phyloP scores from a whole-genome alignment of 1,140 invertebrate genomes.

The Ostrea edulis region DNA sequence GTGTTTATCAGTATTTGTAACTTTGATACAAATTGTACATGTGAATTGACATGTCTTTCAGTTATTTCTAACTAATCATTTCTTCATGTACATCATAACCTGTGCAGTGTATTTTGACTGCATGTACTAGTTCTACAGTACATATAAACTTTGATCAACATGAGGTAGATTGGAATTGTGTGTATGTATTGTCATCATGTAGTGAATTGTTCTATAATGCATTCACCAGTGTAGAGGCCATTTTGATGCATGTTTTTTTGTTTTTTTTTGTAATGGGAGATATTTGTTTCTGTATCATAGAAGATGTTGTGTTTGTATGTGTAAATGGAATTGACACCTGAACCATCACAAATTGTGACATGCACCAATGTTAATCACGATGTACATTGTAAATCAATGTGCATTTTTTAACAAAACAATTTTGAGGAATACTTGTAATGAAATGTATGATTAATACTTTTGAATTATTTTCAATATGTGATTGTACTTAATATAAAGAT shows the following conservation, averaged over 20 bases:
- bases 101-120: background rate
- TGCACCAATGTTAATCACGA: too few species aligned
- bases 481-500: too few species aligned
- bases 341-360: background rate
- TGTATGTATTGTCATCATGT: background rate
- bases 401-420: too few species aligned
- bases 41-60: background rate
- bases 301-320: background rate
- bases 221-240: background rate
- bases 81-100: background rate
- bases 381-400: too few species aligned
- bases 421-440: too few species aligned
- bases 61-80: background rate
- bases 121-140: background rate
- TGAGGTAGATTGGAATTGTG: background rate
- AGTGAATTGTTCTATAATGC: background rate
- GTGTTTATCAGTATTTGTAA: constrained; percentile 11
- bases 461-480: too few species aligned
- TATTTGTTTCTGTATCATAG: background rate
- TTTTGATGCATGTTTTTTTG: background rate
- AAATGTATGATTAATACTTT: too few species aligned
- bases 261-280: background rate
- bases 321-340: background rate
- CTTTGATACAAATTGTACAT: background rate
- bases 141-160: background rate